Conservation (phyloP, 2,888 invertebrate species). For the Hecatera dysodea region DNA sequence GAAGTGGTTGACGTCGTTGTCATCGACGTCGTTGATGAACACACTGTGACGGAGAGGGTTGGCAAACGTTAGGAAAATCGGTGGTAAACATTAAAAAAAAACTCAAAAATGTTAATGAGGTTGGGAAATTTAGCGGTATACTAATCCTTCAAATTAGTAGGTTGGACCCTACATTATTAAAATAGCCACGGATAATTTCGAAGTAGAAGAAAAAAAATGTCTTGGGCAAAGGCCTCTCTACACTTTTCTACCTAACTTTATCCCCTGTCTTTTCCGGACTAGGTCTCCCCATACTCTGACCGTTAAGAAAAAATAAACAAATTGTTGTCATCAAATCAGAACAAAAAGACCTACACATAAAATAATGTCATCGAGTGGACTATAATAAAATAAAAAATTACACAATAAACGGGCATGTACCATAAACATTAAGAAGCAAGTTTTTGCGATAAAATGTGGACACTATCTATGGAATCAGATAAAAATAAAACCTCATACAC, state of each 20-base stretch:
- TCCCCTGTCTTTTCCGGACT: no score
- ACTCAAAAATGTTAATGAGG: no score
- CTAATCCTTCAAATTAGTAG: no score
- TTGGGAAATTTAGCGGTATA: no score
- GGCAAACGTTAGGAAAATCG: neutral
- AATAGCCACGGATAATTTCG: no score
- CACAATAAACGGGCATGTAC: conserved; percentile 54
- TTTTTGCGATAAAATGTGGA: conserved; percentile 54
- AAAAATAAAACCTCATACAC: conserved; percentile 50
- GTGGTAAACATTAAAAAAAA: neutral
- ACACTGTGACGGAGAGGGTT: conserved; percentile 89
- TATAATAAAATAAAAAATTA: conserved; percentile 55
- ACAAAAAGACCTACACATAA: conserved; percentile 44
- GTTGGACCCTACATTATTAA: no score
- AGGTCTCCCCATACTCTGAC: no score
- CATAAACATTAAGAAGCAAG: conserved; percentile 53
- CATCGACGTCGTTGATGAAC: conserved; percentile 94
- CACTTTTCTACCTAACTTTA: no score
- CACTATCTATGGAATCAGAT: conserved; percentile 60
- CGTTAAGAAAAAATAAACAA: conserved; percentile 32
- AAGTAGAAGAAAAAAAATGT: no score
- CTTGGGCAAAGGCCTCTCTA: no score
- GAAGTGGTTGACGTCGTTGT: conserved; percentile 96
- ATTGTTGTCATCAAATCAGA: conserved; percentile 15
- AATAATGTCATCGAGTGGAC: conserved; percentile 36